Conservation (phyloP, 2,113 vertebrate genomes). For the Onychostoma macrolepis region DNA sequence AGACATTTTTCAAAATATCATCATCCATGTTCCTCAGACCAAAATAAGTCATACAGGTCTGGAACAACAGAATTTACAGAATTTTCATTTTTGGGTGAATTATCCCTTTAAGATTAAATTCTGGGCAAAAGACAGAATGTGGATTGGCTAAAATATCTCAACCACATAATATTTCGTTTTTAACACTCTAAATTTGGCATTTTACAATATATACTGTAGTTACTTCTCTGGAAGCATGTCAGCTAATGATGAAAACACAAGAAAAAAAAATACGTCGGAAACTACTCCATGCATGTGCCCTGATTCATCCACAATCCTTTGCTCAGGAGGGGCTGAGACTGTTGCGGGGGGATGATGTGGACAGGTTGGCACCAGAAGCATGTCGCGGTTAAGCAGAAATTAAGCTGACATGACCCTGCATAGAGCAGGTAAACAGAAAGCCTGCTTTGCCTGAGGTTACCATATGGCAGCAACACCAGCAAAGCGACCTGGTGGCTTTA, state of each 20-base stretch:
- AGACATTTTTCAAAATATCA: neutral
- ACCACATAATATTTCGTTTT: neutral
- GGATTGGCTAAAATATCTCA: neutral
- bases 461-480: slow-evolving; percentile 77
- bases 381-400: slow-evolving; percentile 73
- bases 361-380: slow-evolving; percentile 70
- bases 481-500: slow-evolving; percentile 63
- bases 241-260: neutral
- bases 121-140: neutral
- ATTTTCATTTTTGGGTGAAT: neutral
- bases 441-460: slow-evolving; percentile 78
- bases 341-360: slow-evolving; percentile 45
- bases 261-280: neutral
- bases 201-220: neutral
- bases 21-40: neutral
- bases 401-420: slow-evolving; percentile 77
- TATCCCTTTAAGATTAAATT: neutral
- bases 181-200: neutral
- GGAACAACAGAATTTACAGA: neutral
- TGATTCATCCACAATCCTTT: slow-evolving; percentile 18
- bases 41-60: neutral
- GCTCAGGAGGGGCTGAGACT: slow-evolving; percentile 14
- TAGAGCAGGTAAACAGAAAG: slow-evolving; percentile 79
- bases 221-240: neutral
- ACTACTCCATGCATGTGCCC: neutral